Conservation (phyloP, 2,888 invertebrate species). For the Drosophila leonis region DNA sequence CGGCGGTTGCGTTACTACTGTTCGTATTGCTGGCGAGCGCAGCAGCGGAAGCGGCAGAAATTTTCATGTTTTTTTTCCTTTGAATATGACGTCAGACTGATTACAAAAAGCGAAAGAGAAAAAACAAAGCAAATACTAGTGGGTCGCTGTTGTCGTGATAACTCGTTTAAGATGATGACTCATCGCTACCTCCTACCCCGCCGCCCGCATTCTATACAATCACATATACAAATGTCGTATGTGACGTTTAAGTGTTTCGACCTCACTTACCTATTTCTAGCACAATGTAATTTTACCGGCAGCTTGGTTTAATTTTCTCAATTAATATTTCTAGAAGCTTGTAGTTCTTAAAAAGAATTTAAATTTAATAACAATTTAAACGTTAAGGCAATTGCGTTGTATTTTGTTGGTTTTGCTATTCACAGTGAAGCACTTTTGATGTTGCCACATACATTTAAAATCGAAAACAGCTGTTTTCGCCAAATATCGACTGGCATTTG, state of each 20-base stretch:
- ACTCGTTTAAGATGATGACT: conserved; percentile 64
- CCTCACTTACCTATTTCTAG: conserved; percentile 35
- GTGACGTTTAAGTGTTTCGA: not conserved
- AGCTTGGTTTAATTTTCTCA: not conserved
- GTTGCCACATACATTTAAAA: conserved; percentile 38
- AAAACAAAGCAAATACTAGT: conserved; percentile 24
- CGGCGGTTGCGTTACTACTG: conserved; percentile 41
- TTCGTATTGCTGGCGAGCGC: conserved; percentile 40
- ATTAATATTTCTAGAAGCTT: not conserved
- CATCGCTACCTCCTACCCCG: conserved; percentile 34
- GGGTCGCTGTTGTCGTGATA: conserved; percentile 52
- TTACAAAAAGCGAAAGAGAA: conserved; percentile 35
- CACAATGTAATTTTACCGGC: not conserved
- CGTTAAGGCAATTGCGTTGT: conserved; percentile 43
- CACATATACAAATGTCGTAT: not conserved
- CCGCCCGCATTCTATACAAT: conserved; percentile 8
- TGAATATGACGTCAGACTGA: conserved; percentile 70
- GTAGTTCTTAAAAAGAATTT: not conserved
- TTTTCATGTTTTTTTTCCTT: conserved; percentile 69
- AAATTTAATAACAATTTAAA: conserved; percentile 11
- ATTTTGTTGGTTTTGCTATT: conserved; percentile 32
- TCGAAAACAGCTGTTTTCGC: conserved; percentile 32
- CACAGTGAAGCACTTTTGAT: conserved; percentile 11
- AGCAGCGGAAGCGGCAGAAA: conserved; percentile 57
- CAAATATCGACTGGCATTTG: conserved; percentile 21